Evolutionary conservation across 2,888 invertebrate genomes (phyloP), one percentile per base, ranked within the genome.

Genomic region (Orchestes rusci): DNA sequence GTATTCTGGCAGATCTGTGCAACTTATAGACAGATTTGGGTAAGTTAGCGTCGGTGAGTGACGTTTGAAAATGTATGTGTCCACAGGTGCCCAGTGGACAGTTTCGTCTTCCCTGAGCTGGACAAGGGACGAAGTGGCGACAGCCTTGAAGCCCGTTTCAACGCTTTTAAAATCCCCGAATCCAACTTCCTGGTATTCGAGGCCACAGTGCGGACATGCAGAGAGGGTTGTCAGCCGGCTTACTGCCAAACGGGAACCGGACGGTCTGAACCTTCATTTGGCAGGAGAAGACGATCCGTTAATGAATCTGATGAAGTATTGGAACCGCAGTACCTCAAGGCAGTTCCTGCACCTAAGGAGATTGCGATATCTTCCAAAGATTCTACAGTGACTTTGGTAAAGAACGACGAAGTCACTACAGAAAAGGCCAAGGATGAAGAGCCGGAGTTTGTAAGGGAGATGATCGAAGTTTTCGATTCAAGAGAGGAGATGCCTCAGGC

Each of bases 91-190:
- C 92, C 92, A 0, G 88, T 92, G 1, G 91, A 92, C 67, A 84
- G 87, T 13, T 90, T 84, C 61, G 91, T 93, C 0, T 93, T 93
- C 73, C 92, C 92, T 0, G 89, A 91, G 61, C 66, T 93, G 55
- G 91, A 91, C 63, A 82, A 87, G 60, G 79, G 89, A 1, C 77
- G 92, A 16, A 88, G 79, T 57, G 85, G 89, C 0, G 90, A 91
- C 61, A 89, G 87, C 3, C 69, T 93, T 39, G 91, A 92, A 71
- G 91, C 92, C 0, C 76, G 90, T 58, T 93, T 93, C 66, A 91
- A 92, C 66, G 92, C 92, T 1, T 93, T 92, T 64, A 93, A 92
- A 70, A 91, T 93, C 53, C 92, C 92, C 0, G 92, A 92, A 70
- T 92, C 92, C 0, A 92, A 92, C 67, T 91, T 91, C 73, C 70